Base-by-base conservation (phyloP, 2,113 vertebrate species). In the Mesitornis unicolor region DNA sequence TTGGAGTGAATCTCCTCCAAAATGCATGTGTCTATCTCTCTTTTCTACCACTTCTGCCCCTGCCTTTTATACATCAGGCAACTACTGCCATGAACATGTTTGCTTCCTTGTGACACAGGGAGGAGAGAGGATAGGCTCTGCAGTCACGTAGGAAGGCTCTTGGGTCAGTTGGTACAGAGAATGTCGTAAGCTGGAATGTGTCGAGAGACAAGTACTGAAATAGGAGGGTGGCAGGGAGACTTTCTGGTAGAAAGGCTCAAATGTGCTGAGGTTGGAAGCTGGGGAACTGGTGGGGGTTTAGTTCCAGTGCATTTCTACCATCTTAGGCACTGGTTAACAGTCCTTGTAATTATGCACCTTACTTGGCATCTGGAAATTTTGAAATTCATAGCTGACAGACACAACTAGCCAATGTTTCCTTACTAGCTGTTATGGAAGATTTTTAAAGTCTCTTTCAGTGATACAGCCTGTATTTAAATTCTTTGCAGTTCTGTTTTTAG, bases 31-130 rank as follows among this genome's bases (percentile, higher is more conserved):
- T 63, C n/a, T n/a, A n/a, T n/a, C 29, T 75, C 24, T 20, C 50
- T 89, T 67, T 56, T 26, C 77, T n/a, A 1, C 51, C n/a, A 15
- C 40, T 57, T 38, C 51, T 89, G 18, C 42, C 36, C 36, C 69
- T 77, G 64, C 60, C 47, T 69, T 47, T 47, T 50, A 29, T 9
- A 35, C 13, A 10, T 22, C 57, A 50, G 29, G 10, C 75, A 56
- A 4, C 38, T 4, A 1, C 61, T 65, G 10, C 33, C 13, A 0
- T 16, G 29, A 53, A 10, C 3, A 0, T 53, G 79, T 70, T 65
- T 29, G n/a, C 40, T 38, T 74, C 31, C 43, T 70, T 22, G 51
- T 0, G 0, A 13, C 7, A 2, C n/a, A 2, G 36, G 15, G 53
- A 56, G 29, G 47, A 31, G 69, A 57, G 64, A 51, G 31, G 45